Evolutionary conservation across 2,888 invertebrate genomes (phyloP).

Genomic region (Cataglyphis rosenhaueri): DNA sequence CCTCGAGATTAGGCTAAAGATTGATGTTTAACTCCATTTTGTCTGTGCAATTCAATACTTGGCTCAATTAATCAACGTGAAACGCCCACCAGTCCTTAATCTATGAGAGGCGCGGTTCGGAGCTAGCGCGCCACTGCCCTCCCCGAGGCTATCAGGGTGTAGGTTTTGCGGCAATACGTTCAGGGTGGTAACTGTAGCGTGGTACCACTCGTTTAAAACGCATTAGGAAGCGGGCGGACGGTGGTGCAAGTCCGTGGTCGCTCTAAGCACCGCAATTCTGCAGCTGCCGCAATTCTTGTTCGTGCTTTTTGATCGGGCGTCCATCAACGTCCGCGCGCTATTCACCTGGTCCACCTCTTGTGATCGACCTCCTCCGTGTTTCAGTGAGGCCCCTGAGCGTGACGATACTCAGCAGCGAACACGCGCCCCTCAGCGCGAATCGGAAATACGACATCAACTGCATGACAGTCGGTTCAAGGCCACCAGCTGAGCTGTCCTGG

Average conservation of each 20-base stretch:
- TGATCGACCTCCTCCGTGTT: conserved; percentile 71
- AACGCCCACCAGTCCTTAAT: conserved; percentile 46
- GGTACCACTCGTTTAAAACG: conserved; percentile 70
- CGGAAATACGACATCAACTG: conserved; percentile 93
- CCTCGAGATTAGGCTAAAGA: conserved; percentile 27
- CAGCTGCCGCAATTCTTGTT: conserved; percentile 56
- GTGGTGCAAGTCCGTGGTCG: conserved; percentile 45
- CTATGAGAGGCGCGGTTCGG: conserved; percentile 49
- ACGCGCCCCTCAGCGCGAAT: conserved; percentile 92
- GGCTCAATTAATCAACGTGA: conserved; percentile 51
- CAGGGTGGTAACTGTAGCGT: conserved; percentile 55
- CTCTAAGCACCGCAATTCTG: conserved; percentile 58
- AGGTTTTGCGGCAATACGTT: conserved; percentile 62
- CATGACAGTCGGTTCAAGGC: conserved; percentile 93
- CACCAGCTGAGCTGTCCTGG: conserved; percentile 95
- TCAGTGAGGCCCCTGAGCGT: conserved; percentile 94
- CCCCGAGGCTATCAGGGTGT: conserved; percentile 37
- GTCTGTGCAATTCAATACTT: conserved; percentile 41
- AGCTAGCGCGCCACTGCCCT: conserved; percentile 30
- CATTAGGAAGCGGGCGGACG: conserved; percentile 64
- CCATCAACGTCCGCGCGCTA: conserved; percentile 37
- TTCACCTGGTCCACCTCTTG: conserved; percentile 2
- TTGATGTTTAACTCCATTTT: conserved; percentile 47
- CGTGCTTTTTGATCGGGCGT: conserved; percentile 54
- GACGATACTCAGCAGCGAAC: conserved; percentile 92